A percentile compares a stretch with the other conserved stretches of the same genome.
Evolutionary conservation across 2,888 invertebrate genomes (phyloP).

Genomic region (Adelognathus sp.): DNA sequence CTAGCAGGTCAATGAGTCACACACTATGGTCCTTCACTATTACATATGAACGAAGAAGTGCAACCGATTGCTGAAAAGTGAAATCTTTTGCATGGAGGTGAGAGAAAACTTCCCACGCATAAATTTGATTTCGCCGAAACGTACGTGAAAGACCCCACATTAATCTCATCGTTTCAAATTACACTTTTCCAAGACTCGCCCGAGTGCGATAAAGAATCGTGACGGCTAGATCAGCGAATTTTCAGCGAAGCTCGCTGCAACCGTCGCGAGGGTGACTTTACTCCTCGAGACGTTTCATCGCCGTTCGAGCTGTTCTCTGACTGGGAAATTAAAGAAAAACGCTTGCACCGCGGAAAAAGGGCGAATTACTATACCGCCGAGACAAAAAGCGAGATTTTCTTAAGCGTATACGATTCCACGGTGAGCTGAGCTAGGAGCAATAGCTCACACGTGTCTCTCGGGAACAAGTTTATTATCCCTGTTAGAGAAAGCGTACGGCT

Average conservation of each 20-base stretch:
- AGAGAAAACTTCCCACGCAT: no score
- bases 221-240: background rate
- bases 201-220: background rate
- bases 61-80: no score
- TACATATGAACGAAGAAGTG: no score
- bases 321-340: slow-evolving; percentile 21
- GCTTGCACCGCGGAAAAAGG: slow-evolving; percentile 20
- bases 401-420: slow-evolving; percentile 33
- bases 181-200: background rate
- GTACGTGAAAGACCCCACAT: background rate
- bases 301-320: slow-evolving; percentile 16
- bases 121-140: no score
- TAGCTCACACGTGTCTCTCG: slow-evolving; percentile 48
- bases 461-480: slow-evolving; percentile 55
- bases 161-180: background rate
- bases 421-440: slow-evolving; percentile 30
- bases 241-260: background rate
- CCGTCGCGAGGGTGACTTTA: background rate
- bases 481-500: slow-evolving; percentile 17
- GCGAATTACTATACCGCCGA: background rate
- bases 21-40: no score
- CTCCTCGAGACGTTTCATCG: background rate
- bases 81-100: no score
- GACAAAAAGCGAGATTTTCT: slow-evolving; percentile 27
- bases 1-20: no score